Evolutionary conservation across 2,113 vertebrate species (phyloP).

Genomic region (Upupa epops): DNA sequence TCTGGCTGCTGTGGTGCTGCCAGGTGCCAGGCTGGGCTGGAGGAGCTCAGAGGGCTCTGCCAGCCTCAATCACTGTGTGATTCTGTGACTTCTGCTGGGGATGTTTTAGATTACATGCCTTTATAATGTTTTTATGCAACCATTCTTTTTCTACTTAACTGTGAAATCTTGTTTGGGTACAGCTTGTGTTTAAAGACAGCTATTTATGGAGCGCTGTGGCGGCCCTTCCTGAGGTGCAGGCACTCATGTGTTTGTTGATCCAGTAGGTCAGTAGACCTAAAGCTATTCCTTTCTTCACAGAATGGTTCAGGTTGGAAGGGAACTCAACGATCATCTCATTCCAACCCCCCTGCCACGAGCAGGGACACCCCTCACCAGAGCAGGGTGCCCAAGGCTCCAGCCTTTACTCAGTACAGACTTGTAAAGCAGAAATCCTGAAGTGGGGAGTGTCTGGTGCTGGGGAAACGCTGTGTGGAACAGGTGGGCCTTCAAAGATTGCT

Average conservation of each 20-base stretch:
- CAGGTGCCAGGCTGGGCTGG: too few relatives aligned
- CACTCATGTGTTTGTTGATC: conserved; percentile 12
- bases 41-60: too few relatives aligned
- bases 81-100: neutral
- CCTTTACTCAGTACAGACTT: neutral
- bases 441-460: neutral
- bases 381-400: too few relatives aligned
- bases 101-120: neutral
- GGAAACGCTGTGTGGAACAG: conserved; percentile 30
- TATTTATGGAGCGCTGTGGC: conserved; percentile 18
- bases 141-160: conserved; percentile 20
- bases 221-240: neutral
- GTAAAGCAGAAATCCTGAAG: conserved; percentile 4
- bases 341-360: too few relatives aligned
- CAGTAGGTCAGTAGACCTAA: neutral
- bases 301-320: too few relatives aligned
- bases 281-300: conserved; percentile 1
- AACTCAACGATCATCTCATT: too few relatives aligned
- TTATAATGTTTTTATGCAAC: conserved; percentile 30
- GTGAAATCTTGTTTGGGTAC: conserved; percentile 53
- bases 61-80: too few relatives aligned
- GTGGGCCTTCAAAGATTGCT: conserved; percentile 36
- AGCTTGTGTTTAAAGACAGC: conserved; percentile 36
- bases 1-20: too few relatives aligned
- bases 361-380: too few relatives aligned